Evolutionary conservation across 2,113 vertebrate species (phyloP), one percentile per base, ranked within the genome.

Genomic region (Lasiurus borealis): DNA sequence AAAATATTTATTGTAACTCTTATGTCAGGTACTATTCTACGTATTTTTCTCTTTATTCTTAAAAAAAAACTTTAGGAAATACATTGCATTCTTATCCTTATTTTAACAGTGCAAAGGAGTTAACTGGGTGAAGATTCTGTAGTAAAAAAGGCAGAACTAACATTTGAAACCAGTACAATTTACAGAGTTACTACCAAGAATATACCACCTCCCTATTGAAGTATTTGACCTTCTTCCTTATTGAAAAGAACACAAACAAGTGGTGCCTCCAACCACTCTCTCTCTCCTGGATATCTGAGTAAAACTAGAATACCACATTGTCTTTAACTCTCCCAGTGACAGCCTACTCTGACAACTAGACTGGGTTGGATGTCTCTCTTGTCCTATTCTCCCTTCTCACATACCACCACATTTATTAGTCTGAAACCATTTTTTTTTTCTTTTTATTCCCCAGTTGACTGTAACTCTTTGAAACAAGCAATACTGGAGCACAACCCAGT

Each of bases 101-200:
- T 48, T 90, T 84, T 85, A 94, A 85, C 83, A 91, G 11, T 62
- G n/a, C 15, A 76, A 15, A 78, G 40, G 89, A 86, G 27, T 57
- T 77, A 89, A 50, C 29, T 54, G 23, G 72, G 40, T 81, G 25
- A 81, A 76, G 29, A 0, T 64, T 73, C 34, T 6, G 3, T 18
- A 71, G 23, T 27, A 82, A 90, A 36, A 48, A 94, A 80, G 40
- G 27, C n/a, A 92, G 29, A 69, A n/a, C 1, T 57, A n/a, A 0
- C 48, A 64, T 81, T n/a, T 34, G 14, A 92, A 66, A 10, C 2
- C n/a, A 90, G 40, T 4, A 16, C 5, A 80, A 19, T 88, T 4
- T 77, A n/a, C 84, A 93, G 78, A 73, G 3, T 31, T 40, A 72
- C 21, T 36, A 78, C 29, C 29, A 27, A 29, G 18, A 75, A 15